Base-by-base conservation (phyloP, 2,888 invertebrate genomes). In the Mycalesis mineus region DNA sequence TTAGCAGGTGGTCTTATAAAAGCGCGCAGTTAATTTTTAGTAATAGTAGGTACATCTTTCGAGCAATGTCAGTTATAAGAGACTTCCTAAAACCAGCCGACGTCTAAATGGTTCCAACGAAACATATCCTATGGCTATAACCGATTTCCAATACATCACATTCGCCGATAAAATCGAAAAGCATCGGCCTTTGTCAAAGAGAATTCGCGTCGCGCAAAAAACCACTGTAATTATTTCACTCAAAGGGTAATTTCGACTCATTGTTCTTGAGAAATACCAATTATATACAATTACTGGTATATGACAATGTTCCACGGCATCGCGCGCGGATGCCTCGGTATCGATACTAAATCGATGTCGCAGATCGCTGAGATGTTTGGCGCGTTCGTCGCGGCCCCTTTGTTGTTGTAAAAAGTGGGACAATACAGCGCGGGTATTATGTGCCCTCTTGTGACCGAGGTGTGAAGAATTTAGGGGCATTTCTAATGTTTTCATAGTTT, bases 221-320 rank as follows among this genome's bases (percentile, higher is more conserved):
- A 79, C 66, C 67, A 77, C 77, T 69, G 80, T 79, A 88, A 89
- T 88, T 88, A 88, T 88, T 88, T 82, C 79, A 82, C 72, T 77
- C 84, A 84, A 82, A 78, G 80, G 81, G 85, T 82, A 88, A 88
- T 88, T 87, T 87, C 69, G 76, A 73, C 78, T 86, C 88, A 88
- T 88, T 88, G 88, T 89, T 88, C 88, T 84, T 78, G 73, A 84
- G 88, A 88, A 88, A 85, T 80, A 80, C 84, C 88, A 88, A 89
- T 89, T 89, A 89, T 86, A 85, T 88, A 88, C 87, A 88, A 89
- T 88, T 89, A 88, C 86, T 76, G 74, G 82, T 85, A 86, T 88
- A 86, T 84, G 85, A 87, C 88, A 87, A 78, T 84, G 85, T 85
- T 78, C 77, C 68, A 70, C 75, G 71, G 67, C 82, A 70, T 68